Conservation (phyloP, 2,797 vertebrate species). For the Morelia viridis region DNA sequence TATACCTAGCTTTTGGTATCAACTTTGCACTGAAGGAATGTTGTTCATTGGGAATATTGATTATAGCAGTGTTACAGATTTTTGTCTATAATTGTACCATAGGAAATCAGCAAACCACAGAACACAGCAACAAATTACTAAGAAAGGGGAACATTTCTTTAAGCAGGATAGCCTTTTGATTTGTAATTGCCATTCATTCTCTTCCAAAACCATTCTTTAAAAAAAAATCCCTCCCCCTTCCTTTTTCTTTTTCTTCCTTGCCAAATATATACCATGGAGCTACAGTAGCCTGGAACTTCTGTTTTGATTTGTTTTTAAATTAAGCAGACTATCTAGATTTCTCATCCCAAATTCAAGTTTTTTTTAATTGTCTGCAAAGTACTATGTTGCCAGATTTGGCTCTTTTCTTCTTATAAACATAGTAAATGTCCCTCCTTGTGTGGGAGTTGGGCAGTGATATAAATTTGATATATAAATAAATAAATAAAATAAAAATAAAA, state of each 20-base stretch:
- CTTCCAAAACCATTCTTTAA: neutral
- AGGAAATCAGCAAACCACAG: constrained; percentile 52
- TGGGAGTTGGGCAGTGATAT: too few relatives aligned
- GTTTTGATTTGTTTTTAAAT: constrained; percentile 30
- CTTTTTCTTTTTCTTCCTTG: neutral
- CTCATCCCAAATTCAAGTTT: constrained; percentile 62
- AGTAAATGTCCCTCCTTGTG: neutral
- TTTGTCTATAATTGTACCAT: constrained; percentile 66
- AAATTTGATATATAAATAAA: too few relatives aligned
- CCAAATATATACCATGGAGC: constrained; percentile 76
- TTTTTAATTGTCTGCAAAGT: constrained; percentile 60
- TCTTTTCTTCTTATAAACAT: constrained; percentile 62
- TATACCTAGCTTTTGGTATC: constrained; percentile 72
- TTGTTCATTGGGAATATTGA: constrained; percentile 46
- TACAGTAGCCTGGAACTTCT: constrained; percentile 69
- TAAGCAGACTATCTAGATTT: constrained; percentile 52
- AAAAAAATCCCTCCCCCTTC: accelerated
- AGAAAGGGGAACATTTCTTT: constrained; percentile 28
- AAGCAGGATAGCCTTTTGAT: constrained; percentile 44
- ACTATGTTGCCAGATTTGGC: constrained; percentile 73
- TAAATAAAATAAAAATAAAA: too few relatives aligned
- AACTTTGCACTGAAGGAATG: constrained; percentile 70
- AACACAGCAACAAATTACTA: constrained; percentile 37
- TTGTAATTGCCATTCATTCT: constrained; percentile 52
- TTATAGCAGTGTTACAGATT: constrained; percentile 50